Evolutionary conservation across 2,113 vertebrate genomes (phyloP).

Genomic region (Jaculus jaculus): DNA sequence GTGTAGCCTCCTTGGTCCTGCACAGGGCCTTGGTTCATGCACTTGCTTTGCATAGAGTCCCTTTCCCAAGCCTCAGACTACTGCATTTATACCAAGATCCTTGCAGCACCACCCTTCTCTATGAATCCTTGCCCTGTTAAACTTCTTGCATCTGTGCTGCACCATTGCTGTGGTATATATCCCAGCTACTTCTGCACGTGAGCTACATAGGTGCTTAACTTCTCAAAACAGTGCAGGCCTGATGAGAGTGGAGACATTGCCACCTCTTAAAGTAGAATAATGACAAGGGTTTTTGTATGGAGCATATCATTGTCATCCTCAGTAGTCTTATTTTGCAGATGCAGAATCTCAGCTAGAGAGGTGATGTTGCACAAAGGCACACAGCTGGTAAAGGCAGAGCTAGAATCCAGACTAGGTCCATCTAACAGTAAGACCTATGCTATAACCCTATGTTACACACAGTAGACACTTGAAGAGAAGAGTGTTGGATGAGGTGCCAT

Average conservation of each 20-base stretch:
- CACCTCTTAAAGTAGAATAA: not conserved
- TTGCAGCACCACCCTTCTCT: not conserved
- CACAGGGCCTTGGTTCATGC: not conserved
- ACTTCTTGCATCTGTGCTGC: not conserved
- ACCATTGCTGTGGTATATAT: rapidly evolving
- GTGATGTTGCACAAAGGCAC: not conserved
- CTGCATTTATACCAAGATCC: not conserved
- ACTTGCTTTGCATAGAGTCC: not conserved
- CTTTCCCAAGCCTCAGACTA: not conserved
- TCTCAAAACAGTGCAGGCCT: not conserved
- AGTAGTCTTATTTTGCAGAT: not conserved
- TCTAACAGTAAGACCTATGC: not conserved
- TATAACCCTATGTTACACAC: not conserved
- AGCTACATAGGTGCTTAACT: not conserved
- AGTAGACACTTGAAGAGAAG: not conserved
- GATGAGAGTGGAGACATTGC: not conserved
- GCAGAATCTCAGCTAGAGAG: not conserved
- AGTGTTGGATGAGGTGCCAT: not conserved
- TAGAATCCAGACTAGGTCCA: not conserved
- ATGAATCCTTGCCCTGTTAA: not conserved
- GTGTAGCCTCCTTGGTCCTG: not conserved
- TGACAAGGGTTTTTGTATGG: not conserved
- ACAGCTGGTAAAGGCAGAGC: not conserved
- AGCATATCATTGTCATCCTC: not conserved
- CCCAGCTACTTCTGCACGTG: not conserved